Evolutionary conservation across 2,888 invertebrate genomes (phyloP).

Genomic region (Ptilodon capucinus): DNA sequence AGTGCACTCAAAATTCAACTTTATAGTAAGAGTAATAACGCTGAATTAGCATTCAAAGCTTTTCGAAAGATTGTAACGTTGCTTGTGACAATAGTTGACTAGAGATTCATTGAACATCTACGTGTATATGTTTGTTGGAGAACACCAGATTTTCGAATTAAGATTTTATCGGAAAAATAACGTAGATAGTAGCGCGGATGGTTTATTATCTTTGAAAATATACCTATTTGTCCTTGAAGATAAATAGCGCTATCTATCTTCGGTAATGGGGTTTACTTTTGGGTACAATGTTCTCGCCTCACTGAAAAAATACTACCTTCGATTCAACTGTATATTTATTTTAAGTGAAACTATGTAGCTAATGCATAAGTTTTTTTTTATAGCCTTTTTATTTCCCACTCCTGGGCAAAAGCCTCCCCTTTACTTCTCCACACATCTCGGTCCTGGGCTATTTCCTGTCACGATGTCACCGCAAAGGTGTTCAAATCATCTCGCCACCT

Average conservation of each 20-base stretch:
- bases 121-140: neutral
- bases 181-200: neutral
- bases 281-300: too few species aligned
- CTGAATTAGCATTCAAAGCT: neutral
- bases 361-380: neutral
- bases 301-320: too few species aligned
- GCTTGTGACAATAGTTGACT: neutral
- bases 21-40: neutral
- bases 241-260: too few species aligned
- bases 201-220: neutral
- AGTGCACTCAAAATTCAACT: neutral
- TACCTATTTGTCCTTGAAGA: neutral
- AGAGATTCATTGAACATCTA: neutral
- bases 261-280: too few species aligned
- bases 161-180: neutral
- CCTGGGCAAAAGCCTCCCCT: too few species aligned
- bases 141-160: neutral
- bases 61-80: neutral
- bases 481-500: too few species aligned
- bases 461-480: too few species aligned
- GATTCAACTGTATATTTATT: too few species aligned
- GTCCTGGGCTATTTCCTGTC: too few species aligned
- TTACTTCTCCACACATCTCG: too few species aligned
- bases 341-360: neutral
- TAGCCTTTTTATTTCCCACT: neutral